These are phyloP conservation scores for Trichoplusia ni DNA, from an alignment of 1,140 invertebrate species.

Conservation along the genomic window DNA sequence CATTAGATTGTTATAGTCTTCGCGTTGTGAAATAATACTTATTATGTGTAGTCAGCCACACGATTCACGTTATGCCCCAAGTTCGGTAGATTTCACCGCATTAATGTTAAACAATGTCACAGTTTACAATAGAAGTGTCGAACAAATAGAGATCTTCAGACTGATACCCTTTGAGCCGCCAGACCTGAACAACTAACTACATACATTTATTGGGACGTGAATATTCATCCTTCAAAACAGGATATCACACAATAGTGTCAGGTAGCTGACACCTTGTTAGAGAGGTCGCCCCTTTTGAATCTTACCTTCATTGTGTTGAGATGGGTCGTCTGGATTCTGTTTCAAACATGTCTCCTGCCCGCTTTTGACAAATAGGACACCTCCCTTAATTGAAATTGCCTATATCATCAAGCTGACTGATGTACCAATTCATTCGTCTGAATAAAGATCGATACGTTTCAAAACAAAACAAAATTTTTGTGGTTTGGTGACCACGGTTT, in stretches of 20 bases:
- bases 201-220: constrained; percentile 63
- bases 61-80: background rate
- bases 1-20: too few relatives aligned
- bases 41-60: background rate
- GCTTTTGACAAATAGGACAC: constrained; percentile 52
- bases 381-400: constrained; percentile 51
- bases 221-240: constrained; percentile 62
- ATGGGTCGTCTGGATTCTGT: constrained; percentile 58
- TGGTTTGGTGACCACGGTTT: background rate
- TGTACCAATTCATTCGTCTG: constrained; percentile 11
- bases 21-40: constrained; percentile 20
- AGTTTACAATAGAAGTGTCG: constrained; percentile 33
- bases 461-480: constrained; percentile 1
- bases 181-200: constrained; percentile 35
- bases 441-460: constrained; percentile 9
- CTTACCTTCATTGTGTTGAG: constrained; percentile 60
- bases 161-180: constrained; percentile 41
- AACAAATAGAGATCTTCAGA: constrained; percentile 41
- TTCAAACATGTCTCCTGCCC: constrained; percentile 53
- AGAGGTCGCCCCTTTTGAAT: constrained; percentile 62
- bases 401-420: constrained; percentile 23
- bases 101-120: constrained; percentile 15
- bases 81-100: constrained; percentile 4
- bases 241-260: constrained; percentile 68
- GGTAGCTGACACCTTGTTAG: constrained; percentile 73